Evolutionary conservation across 1,140 invertebrate genomes (phyloP).

Genomic region (Drosophila nikananu): DNA sequence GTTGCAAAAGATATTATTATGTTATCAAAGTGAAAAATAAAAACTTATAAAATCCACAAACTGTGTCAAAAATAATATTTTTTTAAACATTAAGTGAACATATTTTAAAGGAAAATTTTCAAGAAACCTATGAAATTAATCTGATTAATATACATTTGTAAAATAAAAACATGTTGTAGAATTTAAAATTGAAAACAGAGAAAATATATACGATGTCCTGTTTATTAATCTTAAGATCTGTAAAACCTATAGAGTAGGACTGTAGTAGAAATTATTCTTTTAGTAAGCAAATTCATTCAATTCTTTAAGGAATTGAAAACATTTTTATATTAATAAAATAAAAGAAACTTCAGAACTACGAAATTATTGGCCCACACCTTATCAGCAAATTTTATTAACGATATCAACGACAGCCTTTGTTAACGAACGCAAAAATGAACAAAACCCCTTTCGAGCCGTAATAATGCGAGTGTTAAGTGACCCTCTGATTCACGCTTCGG

Average conservation of each 20-base stretch:
- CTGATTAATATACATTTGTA: neutral
- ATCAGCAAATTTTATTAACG: slow-evolving; percentile 9
- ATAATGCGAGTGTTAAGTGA: slow-evolving; percentile 24
- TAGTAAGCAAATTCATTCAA: neutral
- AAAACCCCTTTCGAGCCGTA: slow-evolving; percentile 4
- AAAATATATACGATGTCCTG: too few relatives aligned
- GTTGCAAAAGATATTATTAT: too few relatives aligned
- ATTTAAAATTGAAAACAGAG: too few relatives aligned
- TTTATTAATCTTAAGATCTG: neutral
- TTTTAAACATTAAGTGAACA: neutral
- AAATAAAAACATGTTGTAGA: neutral
- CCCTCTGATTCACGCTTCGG: slow-evolving; percentile 21
- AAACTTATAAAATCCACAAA: neutral
- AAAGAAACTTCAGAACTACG: neutral
- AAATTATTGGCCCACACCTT: slow-evolving; percentile 18
- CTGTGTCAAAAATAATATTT: neutral
- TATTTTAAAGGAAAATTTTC: neutral
- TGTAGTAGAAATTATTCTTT: neutral
- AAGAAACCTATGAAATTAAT: too few relatives aligned
- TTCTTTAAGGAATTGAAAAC: neutral
- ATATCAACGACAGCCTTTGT: slow-evolving; percentile 5
- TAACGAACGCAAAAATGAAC: neutral
- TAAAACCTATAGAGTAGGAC: neutral
- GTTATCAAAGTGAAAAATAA: neutral
- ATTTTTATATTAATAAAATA: neutral